phyloP scores from a whole-genome alignment of 2,888 invertebrate genomes.

The Tinea semifulvella region DNA sequence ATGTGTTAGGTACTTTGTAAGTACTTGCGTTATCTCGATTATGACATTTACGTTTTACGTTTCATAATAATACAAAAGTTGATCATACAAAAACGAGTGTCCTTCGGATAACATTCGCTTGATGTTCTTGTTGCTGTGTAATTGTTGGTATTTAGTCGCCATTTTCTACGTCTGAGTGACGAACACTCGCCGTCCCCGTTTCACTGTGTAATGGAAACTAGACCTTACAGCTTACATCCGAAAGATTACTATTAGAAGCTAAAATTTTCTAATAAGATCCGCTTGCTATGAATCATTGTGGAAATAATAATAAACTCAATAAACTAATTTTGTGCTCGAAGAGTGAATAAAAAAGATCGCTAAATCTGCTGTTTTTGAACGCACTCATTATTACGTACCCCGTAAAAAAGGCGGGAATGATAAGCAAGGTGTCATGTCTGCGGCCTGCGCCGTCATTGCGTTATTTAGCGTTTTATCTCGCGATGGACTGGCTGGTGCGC shows the following conservation, averaged over 20 bases:
- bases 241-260: slow-evolving; percentile 40
- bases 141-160: slow-evolving; percentile 66
- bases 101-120: slow-evolving; percentile 30
- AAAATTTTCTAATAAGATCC: slow-evolving; percentile 26
- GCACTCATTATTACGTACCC: slow-evolving; percentile 24
- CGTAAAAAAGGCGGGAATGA: slow-evolving; percentile 34
- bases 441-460: not conserved
- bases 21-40: not conserved
- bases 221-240: slow-evolving; percentile 49
- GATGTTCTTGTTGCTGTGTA: slow-evolving; percentile 33
- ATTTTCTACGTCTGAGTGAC: slow-evolving; percentile 65
- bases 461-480: slow-evolving; percentile 12
- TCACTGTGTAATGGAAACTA: slow-evolving; percentile 32
- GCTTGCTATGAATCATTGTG: slow-evolving; percentile 56
- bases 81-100: slow-evolving; percentile 14
- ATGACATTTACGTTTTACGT: not conserved
- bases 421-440: slow-evolving; percentile 19
- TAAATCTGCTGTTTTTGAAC: not conserved
- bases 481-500: slow-evolving; percentile 26
- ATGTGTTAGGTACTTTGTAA: not conserved
- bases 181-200: slow-evolving; percentile 60
- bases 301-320: slow-evolving; percentile 40
- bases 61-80: not conserved
- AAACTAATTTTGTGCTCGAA: not conserved
- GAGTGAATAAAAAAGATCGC: not conserved